phyloP scores from a whole-genome alignment of 2,797 vertebrate species.

The Craterocephalus amniculus region DNA sequence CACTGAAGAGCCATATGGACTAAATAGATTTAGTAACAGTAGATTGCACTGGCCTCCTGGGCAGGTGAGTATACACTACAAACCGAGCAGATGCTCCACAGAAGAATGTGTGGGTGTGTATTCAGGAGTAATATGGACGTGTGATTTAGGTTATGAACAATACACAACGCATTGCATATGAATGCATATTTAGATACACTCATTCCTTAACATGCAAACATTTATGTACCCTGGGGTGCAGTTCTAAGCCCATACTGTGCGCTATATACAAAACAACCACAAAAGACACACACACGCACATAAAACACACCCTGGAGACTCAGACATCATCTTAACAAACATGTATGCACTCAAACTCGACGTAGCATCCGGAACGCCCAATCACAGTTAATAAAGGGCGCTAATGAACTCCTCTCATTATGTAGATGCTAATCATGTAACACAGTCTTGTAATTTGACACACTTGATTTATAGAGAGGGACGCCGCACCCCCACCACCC shows the following conservation, averaged over 20 bases:
- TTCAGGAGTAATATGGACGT: background rate
- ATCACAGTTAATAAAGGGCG: constrained; percentile 66
- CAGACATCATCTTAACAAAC: constrained; percentile 40
- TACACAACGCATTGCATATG: too few species aligned
- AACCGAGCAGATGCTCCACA: constrained; percentile 61
- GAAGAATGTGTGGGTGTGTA: background rate
- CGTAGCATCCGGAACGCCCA: constrained; percentile 60
- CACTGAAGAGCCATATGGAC: constrained; percentile 56
- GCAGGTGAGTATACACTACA: constrained; percentile 53
- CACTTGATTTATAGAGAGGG: constrained; percentile 72
- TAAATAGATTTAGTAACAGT: constrained; percentile 56
- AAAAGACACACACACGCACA: background rate
- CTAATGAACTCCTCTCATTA: constrained; percentile 80
- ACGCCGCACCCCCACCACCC: constrained; percentile 5
- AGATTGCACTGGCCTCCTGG: constrained; percentile 48
- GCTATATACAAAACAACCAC: background rate
- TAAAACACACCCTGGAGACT: constrained; percentile 12
- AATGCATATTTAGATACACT: background rate
- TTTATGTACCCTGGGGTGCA: too few species aligned
- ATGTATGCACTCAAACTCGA: constrained; percentile 37
- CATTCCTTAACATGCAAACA: background rate
- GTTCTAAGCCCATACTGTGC: background rate
- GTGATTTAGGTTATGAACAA: too few species aligned
- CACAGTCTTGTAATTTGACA: constrained; percentile 79
- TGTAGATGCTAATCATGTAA: constrained; percentile 76